Conservation (phyloP, 2,797 vertebrate genomes). For the Paedocypris micromegethes region DNA sequence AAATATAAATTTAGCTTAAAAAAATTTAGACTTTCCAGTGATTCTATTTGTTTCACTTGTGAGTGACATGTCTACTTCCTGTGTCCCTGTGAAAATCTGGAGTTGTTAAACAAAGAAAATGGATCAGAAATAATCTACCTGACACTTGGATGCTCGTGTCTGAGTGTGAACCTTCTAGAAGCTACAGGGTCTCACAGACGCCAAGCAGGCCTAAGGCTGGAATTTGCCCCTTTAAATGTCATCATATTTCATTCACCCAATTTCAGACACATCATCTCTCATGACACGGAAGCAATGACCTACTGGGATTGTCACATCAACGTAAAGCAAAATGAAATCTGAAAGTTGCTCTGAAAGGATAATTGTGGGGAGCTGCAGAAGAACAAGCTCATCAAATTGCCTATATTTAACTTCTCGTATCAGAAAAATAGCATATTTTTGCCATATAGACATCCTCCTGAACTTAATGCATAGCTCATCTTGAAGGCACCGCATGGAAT, state of each 20-base stretch:
- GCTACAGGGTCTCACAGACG: constrained; percentile 12
- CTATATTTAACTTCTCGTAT: not conserved
- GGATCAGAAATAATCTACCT: constrained; percentile 39
- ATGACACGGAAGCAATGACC: not conserved
- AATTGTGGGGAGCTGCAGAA: not conserved
- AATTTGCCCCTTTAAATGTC: constrained; percentile 7
- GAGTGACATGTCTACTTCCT: constrained; percentile 9
- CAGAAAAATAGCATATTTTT: not conserved
- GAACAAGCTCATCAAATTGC: not conserved
- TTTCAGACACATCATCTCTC: constrained; percentile 8
- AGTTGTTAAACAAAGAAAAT: constrained; percentile 14
- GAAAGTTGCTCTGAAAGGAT: constrained; percentile 1
- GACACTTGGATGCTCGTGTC: constrained; percentile 25
- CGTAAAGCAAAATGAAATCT: not conserved
- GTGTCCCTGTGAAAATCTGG: constrained; percentile 32
- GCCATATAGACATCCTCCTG: not conserved
- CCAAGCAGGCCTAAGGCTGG: constrained; percentile 15
- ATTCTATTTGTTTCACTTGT: constrained; percentile 23
- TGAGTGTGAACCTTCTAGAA: constrained; percentile 10
- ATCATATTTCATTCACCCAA: constrained; percentile 13
- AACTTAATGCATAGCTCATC: not conserved
- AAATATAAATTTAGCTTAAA: not conserved
- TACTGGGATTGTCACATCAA: not conserved
- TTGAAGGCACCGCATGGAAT: not conserved
- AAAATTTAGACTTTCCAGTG: constrained; percentile 13